Conservation (phyloP, 2,113 vertebrate genomes). For the Lanius ludovicianus region DNA sequence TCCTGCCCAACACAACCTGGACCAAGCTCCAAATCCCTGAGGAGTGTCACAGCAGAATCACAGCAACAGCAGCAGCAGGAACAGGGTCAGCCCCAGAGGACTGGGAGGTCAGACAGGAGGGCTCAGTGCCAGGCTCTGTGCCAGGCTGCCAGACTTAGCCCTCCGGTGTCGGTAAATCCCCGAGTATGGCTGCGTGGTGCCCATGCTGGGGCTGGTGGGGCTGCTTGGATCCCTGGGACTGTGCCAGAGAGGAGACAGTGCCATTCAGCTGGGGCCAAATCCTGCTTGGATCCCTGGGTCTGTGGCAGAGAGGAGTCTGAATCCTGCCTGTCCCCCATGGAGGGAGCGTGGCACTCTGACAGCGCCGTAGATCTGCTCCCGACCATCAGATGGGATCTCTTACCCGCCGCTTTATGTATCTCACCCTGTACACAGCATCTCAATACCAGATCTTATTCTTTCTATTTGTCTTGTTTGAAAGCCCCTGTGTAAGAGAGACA, state of each 20-base stretch:
- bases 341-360: accelerated
- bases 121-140: neutral
- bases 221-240: accelerated
- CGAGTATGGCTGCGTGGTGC: accelerated
- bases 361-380: neutral
- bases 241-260: neutral
- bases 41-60: neutral
- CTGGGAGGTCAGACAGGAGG: neutral
- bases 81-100: neutral
- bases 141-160: neutral
- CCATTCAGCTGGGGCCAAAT: neutral
- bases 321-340: accelerated
- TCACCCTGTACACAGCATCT: slow-evolving; percentile 22
- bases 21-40: neutral
- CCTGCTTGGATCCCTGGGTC: neutral
- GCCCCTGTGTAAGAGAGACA: slow-evolving; percentile 64
- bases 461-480: slow-evolving; percentile 70
- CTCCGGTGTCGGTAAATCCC: neutral
- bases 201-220: accelerated
- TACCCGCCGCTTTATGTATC: neutral
- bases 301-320: neutral
- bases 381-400: slow-evolving; percentile 22
- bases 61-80: neutral
- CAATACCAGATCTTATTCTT: slow-evolving; percentile 41
- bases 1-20: accelerated